These are phyloP conservation scores for Idaea dimidiata DNA, from an alignment of 2,888 invertebrate genomes.

Conservation along the genomic window DNA sequence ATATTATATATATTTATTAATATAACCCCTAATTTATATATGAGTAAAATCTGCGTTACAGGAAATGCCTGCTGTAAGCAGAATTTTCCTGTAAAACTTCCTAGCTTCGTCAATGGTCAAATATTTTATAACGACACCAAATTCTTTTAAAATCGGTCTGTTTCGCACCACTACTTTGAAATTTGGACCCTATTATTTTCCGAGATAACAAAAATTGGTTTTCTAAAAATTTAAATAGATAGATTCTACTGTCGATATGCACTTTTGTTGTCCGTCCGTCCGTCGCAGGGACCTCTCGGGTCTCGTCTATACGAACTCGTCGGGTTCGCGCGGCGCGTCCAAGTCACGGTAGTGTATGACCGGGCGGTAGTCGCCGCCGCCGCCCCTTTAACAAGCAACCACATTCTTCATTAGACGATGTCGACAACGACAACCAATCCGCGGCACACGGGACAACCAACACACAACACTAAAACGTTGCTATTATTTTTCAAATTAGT, in stretches of 20 bases:
- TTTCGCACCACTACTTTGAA: neutral
- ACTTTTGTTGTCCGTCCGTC: neutral
- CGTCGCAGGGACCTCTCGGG: constrained; percentile 24
- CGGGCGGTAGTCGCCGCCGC: constrained; percentile 90
- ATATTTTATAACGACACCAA: no score
- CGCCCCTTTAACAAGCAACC: constrained; percentile 85
- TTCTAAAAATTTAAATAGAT: neutral
- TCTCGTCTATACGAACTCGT: constrained; percentile 86
- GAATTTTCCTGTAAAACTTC: no score
- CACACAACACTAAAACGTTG: constrained; percentile 33
- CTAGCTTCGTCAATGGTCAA: no score
- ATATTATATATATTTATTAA: no score
- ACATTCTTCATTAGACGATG: constrained; percentile 41
- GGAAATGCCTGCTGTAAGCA: no score
- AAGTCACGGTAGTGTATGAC: constrained; percentile 96
- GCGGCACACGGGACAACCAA: constrained; percentile 35
- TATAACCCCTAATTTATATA: no score
- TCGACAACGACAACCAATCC: constrained; percentile 23
- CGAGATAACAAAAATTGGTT: neutral
- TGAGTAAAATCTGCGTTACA: no score
- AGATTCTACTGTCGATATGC: neutral
- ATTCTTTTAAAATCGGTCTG: no score
- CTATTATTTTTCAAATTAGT: constrained; percentile 24
- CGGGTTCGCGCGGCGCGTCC: constrained; percentile 95
- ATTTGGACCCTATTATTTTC: neutral